These are phyloP conservation scores for Conops quadrifasciatus DNA, from an alignment of 2,888 invertebrate species.

Conservation along the genomic window DNA sequence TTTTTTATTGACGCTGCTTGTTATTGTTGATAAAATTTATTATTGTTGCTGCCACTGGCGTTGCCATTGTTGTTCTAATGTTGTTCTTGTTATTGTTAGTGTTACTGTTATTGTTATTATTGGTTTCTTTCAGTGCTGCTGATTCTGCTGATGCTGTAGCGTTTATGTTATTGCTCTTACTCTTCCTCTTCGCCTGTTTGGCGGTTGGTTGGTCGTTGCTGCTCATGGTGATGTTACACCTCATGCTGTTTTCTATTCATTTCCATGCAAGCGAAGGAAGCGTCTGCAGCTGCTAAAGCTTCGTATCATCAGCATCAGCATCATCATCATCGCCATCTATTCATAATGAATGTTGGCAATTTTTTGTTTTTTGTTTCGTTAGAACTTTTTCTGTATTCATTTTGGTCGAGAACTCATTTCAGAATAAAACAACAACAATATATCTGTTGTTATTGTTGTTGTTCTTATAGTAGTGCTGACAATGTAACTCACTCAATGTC, in stretches of 20 bases:
- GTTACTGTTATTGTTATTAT: background rate
- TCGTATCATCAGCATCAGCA: no score
- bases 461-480: no score
- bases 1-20: no score
- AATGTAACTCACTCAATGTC: no score
- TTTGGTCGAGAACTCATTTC: no score
- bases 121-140: background rate
- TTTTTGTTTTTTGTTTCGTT: background rate
- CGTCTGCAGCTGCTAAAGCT: background rate
- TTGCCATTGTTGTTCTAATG: no score
- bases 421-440: no score
- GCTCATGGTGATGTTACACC: conserved; percentile 2
- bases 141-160: background rate
- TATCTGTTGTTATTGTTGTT: no score
- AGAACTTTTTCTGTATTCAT: background rate
- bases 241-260: conserved; percentile 9
- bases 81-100: background rate
- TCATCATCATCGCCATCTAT: no score
- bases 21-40: no score
- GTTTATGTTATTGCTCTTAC: background rate
- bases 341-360: background rate
- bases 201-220: no score
- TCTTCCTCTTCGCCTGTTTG: background rate
- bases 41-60: no score
- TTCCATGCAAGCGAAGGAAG: background rate